Percentiles rank a stretch among this genome's conserved stretches.
These are phyloP conservation scores for Oryzias celebensis DNA, from an alignment of 2,113 vertebrate species.

Conservation along the genomic window DNA sequence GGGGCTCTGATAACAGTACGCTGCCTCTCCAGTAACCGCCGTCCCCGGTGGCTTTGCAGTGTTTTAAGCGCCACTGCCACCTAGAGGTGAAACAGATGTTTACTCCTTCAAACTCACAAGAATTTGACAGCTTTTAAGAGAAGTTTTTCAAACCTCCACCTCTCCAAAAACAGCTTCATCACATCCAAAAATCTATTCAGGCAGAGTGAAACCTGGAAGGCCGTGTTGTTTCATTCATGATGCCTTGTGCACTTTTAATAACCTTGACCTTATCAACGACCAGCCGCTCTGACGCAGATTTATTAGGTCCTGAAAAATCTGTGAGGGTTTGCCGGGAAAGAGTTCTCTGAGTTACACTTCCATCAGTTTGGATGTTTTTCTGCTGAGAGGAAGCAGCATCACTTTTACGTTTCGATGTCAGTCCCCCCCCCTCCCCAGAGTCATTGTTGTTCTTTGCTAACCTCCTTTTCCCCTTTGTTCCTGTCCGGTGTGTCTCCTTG, in stretches of 20 bases:
- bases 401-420: slow-evolving; percentile 19
- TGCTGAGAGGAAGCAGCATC: slow-evolving; percentile 45
- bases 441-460: slow-evolving; percentile 18
- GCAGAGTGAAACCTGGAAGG: slow-evolving; percentile 25
- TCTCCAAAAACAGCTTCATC: slow-evolving; percentile 28
- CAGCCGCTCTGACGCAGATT: slow-evolving; percentile 59
- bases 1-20: slow-evolving; percentile 25
- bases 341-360: slow-evolving; percentile 66
- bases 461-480: background rate
- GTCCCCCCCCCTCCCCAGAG: slow-evolving; percentile 1
- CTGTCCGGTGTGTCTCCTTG: background rate
- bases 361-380: slow-evolving; percentile 21
- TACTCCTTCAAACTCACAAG: slow-evolving; percentile 8
- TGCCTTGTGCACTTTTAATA: slow-evolving; percentile 65
- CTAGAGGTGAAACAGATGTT: slow-evolving; percentile 44
- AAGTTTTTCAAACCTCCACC: slow-evolving; percentile 37
- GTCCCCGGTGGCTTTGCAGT: slow-evolving; percentile 21
- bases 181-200: slow-evolving; percentile 23
- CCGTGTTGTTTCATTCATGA: slow-evolving; percentile 61
- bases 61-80: slow-evolving; percentile 69
- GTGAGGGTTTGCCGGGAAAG: slow-evolving; percentile 69
- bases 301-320: slow-evolving; percentile 62
- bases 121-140: slow-evolving; percentile 20
- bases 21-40: slow-evolving; percentile 2
- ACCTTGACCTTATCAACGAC: slow-evolving; percentile 70